These are phyloP conservation scores for Euspilapteryx auroguttella DNA, from an alignment of 2,888 invertebrate species.

Conservation along the genomic window DNA sequence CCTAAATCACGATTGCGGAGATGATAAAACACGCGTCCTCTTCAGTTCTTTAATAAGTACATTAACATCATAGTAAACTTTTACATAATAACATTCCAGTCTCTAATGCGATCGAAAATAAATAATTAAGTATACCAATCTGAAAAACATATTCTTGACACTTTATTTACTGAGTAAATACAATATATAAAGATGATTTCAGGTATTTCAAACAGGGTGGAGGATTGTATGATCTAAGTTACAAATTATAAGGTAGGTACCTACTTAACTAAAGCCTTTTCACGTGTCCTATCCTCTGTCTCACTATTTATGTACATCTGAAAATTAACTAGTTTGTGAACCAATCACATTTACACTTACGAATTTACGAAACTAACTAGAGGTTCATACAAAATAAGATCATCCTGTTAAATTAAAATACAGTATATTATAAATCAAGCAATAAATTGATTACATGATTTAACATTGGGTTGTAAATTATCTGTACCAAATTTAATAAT, in stretches of 20 bases:
- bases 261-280: background rate
- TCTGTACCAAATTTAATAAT: too few relatives aligned
- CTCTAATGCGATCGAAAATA: conserved; percentile 37
- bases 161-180: conserved; percentile 13
- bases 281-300: background rate
- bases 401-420: too few relatives aligned
- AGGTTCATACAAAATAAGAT: too few relatives aligned
- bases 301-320: conserved; percentile 3
- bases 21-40: conserved; percentile 53
- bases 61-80: conserved; percentile 53
- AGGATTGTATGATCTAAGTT: conserved; percentile 4
- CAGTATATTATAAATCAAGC: too few relatives aligned
- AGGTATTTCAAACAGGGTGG: background rate
- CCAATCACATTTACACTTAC: background rate
- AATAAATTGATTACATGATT: too few relatives aligned
- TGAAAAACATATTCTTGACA: conserved; percentile 8
- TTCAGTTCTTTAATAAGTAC: conserved; percentile 53
- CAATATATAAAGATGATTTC: conserved; percentile 7
- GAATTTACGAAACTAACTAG: too few relatives aligned
- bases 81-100: conserved; percentile 47
- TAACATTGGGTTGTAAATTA: too few relatives aligned
- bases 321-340: conserved; percentile 6
- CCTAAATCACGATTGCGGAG: too few relatives aligned
- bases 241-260: conserved; percentile 4
- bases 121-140: conserved; percentile 21